Base-by-base conservation (phyloP, 37 sponge, comb jelly and placozoan species). In the Agelas oroides region DNA sequence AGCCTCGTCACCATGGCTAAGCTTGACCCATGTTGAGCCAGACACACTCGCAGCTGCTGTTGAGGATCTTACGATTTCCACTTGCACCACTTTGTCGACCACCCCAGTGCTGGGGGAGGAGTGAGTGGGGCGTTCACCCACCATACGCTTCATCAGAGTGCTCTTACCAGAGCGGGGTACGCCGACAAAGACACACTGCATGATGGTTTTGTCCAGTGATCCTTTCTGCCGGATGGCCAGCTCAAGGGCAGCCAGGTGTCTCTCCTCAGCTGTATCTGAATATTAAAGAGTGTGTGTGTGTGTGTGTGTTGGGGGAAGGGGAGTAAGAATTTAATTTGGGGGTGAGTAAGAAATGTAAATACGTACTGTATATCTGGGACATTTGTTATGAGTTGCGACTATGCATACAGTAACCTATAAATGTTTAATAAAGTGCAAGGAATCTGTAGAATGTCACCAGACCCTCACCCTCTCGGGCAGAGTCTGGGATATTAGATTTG, bases 61-160 rank as follows among this genome's bases (percentile, higher is more conserved):
- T 8, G 46, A 46, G 2, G 70, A 68, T 35, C 34, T 30, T 3
- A 19, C n/a, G 35, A 68, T 68, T 68, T 68, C 70, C 6, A 68
- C 36, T 25, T 31, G 33, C 20, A 31, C 34, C 36, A 68, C 70
- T 34, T 68, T 68, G 20, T 68, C 70, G 5, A 34, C 70, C 5
- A 68, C 70, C 6, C 70, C 70, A 35, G 70, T 68, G 28, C 70
- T 68, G 46, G 46, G 46, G 34, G 36, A 25, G 28, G 33, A 30
- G 20, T 27, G 5, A 2, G 21, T 68, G 20, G 20, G 30, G 20
- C 33, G 20, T 31, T 34, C 20, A 68, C 34, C 70, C 20, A 68
- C 34, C 3, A 68, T 25, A 35, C 70, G 33, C 6, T 68, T 19
- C 70, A 30, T 68, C n/a, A 68, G 13, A 5, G 70, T 27, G 70